Evolutionary conservation across 2,888 invertebrate genomes (phyloP).

Genomic region (Dasypogon diadema): DNA sequence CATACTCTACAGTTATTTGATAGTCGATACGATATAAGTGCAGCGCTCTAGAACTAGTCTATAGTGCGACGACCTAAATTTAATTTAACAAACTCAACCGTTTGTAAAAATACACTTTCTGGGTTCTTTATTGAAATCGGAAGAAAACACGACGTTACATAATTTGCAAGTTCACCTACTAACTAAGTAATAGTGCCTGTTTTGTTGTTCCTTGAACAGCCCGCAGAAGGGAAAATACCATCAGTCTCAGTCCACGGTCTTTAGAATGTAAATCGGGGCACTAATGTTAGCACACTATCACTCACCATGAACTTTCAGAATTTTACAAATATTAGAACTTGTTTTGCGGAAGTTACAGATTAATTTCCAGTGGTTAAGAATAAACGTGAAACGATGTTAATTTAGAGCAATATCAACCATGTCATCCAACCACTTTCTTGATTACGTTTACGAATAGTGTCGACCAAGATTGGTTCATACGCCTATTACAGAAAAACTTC

Average conservation of each 20-base stretch:
- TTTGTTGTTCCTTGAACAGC: neutral
- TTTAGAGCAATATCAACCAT: neutral
- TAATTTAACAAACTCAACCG: neutral
- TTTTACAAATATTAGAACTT: constrained; percentile 22
- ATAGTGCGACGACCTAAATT: constrained; percentile 43
- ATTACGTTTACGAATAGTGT: neutral
- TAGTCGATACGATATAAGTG: constrained; percentile 19
- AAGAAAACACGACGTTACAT: constrained; percentile 18
- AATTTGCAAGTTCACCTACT: neutral
- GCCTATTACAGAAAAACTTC: constrained; percentile 31
- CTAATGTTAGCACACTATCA: constrained; percentile 15
- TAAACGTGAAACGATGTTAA: constrained; percentile 23
- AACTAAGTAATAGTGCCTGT: neutral
- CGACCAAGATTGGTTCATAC: constrained; percentile 30
- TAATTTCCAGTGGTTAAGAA: constrained; percentile 19
- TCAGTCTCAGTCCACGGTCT: neutral
- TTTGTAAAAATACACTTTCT: constrained; percentile 12
- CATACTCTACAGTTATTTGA: constrained; percentile 7
- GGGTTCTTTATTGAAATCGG: constrained; percentile 2
- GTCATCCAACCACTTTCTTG: constrained; percentile 35
- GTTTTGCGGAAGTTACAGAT: constrained; percentile 17
- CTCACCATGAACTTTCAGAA: constrained; percentile 24
- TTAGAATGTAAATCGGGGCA: neutral
- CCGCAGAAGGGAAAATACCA: neutral
- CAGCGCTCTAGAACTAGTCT: constrained; percentile 21